phyloP scores from a whole-genome alignment of 2,888 invertebrate species.

The Callyntrura sp. region DNA sequence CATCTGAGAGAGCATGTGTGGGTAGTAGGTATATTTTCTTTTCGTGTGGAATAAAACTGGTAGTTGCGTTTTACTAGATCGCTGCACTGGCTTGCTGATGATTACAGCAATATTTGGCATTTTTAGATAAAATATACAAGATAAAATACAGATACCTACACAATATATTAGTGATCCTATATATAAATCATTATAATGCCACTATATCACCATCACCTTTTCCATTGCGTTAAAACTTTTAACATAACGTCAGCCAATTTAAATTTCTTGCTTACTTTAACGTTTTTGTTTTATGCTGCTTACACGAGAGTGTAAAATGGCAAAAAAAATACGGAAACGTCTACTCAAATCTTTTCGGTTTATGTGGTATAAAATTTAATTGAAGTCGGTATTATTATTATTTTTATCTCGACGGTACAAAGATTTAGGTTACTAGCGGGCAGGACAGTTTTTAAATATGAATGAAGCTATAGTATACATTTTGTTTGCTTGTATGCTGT shows the following conservation, averaged over 20 bases:
- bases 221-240: background rate
- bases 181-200: too few relatives aligned
- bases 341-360: slow-evolving; percentile 52
- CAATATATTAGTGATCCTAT: background rate
- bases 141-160: background rate
- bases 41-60: slow-evolving; percentile 1
- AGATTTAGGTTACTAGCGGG: background rate
- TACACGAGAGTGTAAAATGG: background rate
- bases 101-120: background rate
- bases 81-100: background rate
- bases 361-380: slow-evolving; percentile 40
- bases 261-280: slow-evolving; percentile 31
- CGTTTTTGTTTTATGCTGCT: slow-evolving; percentile 22
- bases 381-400: background rate
- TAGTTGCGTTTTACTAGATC: slow-evolving; percentile 2
- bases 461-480: too few relatives aligned
- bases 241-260: slow-evolving; percentile 14
- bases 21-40: background rate
- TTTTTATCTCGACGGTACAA: background rate
- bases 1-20: background rate
- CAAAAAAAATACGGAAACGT: slow-evolving; percentile 68
- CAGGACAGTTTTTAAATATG: background rate
- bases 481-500: background rate
- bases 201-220: background rate
- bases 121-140: background rate